phyloP scores from a whole-genome alignment of 2,888 invertebrate species.

The Athrips mouffetella region DNA sequence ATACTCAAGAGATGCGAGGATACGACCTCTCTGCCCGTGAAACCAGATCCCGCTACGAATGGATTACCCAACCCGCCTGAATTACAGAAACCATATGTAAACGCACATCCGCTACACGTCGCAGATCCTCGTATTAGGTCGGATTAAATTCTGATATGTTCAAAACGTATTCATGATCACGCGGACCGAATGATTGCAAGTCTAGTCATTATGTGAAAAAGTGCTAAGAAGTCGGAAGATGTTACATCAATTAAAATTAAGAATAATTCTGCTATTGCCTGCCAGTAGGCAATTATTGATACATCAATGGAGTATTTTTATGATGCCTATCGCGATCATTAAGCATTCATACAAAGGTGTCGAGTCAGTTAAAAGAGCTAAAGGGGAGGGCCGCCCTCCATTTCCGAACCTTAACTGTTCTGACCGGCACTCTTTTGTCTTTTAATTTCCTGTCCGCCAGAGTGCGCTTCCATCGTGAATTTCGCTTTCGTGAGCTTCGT shows the following conservation, averaged over 20 bases:
- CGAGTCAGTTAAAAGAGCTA: slow-evolving; percentile 49
- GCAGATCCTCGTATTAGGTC: slow-evolving; percentile 60
- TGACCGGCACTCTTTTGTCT: slow-evolving; percentile 72
- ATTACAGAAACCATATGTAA: slow-evolving; percentile 75
- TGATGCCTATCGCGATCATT: slow-evolving; percentile 28
- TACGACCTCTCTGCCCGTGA: slow-evolving; percentile 48
- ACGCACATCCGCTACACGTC: slow-evolving; percentile 62
- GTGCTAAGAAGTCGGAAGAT: slow-evolving; percentile 2
- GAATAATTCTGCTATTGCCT: background rate
- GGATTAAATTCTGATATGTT: slow-evolving; percentile 67
- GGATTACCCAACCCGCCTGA: slow-evolving; percentile 70
- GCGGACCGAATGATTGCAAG: slow-evolving; percentile 44
- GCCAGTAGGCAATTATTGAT: background rate
- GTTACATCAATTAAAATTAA: background rate
- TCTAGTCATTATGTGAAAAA: slow-evolving; percentile 26
- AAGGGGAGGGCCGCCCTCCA: slow-evolving; percentile 54
- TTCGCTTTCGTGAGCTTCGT: slow-evolving; percentile 73
- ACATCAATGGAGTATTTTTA: slow-evolving; percentile 14
- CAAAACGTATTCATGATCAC: slow-evolving; percentile 53
- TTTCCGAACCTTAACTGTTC: slow-evolving; percentile 71
- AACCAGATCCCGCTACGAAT: slow-evolving; percentile 63
- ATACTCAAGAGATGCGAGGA: slow-evolving; percentile 40
- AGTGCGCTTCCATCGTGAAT: slow-evolving; percentile 67
- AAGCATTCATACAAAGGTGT: slow-evolving; percentile 46
- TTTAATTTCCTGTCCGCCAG: slow-evolving; percentile 75